phyloP scores from a whole-genome alignment of 2,888 invertebrate species.

The Metacarcinus magister region DNA sequence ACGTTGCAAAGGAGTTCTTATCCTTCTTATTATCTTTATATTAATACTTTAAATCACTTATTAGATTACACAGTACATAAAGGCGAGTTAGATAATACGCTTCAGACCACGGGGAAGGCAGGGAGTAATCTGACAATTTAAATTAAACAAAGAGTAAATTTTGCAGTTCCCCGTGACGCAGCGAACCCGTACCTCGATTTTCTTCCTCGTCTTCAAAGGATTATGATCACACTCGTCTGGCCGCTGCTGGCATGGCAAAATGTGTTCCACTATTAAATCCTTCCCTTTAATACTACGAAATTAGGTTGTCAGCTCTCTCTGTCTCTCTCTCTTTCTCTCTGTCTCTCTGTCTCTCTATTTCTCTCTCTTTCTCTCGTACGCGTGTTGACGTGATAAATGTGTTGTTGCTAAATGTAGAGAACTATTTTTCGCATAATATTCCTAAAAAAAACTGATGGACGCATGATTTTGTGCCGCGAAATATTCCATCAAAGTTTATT shows the following conservation, averaged over 20 bases:
- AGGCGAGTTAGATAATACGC: too few relatives aligned
- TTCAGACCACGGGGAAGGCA: neutral
- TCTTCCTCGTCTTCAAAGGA: neutral
- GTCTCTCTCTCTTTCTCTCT: neutral
- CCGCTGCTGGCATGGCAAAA: neutral
- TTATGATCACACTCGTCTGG: neutral
- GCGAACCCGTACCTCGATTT: neutral
- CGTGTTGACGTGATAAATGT: constrained; percentile 13
- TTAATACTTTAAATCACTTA: too few relatives aligned
- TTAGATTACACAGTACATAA: too few relatives aligned
- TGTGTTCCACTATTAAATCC: constrained; percentile 7
- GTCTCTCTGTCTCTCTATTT: constrained; percentile 7
- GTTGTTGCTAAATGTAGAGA: neutral
- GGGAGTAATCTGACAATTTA: neutral
- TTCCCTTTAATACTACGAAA: neutral
- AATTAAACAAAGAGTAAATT: neutral
- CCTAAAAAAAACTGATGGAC: neutral
- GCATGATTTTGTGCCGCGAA: neutral
- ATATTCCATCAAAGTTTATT: neutral
- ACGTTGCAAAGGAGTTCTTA: too few relatives aligned
- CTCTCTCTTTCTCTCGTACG: neutral
- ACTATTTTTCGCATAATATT: neutral
- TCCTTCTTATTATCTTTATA: too few relatives aligned
- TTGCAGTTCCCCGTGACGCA: neutral
- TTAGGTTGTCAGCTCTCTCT: neutral